phyloP scores from a whole-genome alignment of 2,113 vertebrate species.

The Coryphaenoides rupestris region DNA sequence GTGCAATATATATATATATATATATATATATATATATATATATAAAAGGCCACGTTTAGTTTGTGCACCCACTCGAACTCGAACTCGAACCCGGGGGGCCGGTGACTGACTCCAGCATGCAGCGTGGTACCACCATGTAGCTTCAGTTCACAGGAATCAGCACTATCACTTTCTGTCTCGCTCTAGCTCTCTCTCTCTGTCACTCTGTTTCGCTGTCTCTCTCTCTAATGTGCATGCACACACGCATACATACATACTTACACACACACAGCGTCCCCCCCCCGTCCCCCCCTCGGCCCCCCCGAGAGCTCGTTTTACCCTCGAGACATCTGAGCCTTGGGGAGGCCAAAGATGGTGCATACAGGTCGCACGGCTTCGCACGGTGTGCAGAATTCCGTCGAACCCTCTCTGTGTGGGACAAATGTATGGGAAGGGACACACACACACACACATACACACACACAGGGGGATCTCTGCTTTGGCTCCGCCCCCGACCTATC shows the following conservation, averaged over 20 bases:
- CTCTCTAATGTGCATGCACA: not conserved
- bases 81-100: constrained; percentile 18
- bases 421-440: not conserved
- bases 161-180: not conserved
- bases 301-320: constrained; percentile 62
- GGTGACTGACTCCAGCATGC: constrained; percentile 36
- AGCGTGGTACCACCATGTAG: not conserved
- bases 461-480: no score
- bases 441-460: no score
- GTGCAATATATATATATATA: constrained; percentile 27
- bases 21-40: constrained; percentile 17
- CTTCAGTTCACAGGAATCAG: constrained; percentile 8
- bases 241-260: constrained; percentile 11
- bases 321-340: constrained; percentile 62
- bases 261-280: constrained; percentile 20
- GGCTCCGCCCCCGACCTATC: not conserved
- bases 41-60: not conserved
- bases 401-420: not conserved
- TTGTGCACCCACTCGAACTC: not conserved
- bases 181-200: not conserved
- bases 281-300: no score
- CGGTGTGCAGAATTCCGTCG: constrained; percentile 32
- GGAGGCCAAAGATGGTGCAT: constrained; percentile 70
- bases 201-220: not conserved
- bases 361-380: constrained; percentile 49